A percentile compares a stretch with the other conserved stretches of the same genome.
These are phyloP conservation scores for Nemopilema nomurai DNA, from an alignment of 30 jellyfish, hydroid and myxozoan species.

Conservation along the genomic window DNA sequence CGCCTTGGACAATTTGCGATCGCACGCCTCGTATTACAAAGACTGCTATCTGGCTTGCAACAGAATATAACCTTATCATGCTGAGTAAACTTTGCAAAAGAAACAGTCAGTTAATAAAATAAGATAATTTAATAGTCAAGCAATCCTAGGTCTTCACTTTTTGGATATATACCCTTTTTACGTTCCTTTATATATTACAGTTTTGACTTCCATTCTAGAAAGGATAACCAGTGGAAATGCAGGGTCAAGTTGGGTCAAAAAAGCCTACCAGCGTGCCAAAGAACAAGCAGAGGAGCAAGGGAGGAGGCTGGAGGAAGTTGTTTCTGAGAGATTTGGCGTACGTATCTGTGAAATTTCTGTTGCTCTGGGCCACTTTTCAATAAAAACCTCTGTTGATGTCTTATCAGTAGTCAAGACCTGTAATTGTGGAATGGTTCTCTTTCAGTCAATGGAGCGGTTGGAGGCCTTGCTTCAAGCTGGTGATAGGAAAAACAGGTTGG, in stretches of 20 bases:
- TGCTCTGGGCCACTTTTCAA: constrained; percentile 2
- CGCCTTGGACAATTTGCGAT: no score
- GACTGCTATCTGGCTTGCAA: no score
- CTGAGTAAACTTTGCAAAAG: no score
- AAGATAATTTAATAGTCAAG: no score
- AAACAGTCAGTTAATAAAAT: no score
- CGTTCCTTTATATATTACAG: no score
- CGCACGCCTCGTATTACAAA: no score
- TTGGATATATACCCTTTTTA: no score
- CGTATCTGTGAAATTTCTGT: neutral
- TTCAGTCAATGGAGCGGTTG: constrained; percentile 86
- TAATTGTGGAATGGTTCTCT: neutral
- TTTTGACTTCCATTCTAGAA: neutral
- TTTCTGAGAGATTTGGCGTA: constrained; percentile 93
- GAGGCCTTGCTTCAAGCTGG: constrained; percentile 75
- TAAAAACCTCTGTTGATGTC: no score
- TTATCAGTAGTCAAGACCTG: no score
- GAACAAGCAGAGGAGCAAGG: constrained; percentile 96
- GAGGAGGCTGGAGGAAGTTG: constrained; percentile 83
- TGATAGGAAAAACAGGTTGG: constrained; percentile 60
- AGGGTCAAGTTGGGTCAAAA: constrained; percentile 92
- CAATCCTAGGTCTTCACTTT: no score
- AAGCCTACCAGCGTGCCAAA: constrained; percentile 87
- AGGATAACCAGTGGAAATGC: constrained; percentile 69
- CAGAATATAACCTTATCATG: no score